Percentiles rank a stretch among this genome's conserved stretches.
phyloP scores from a whole-genome alignment of 2,113 vertebrate genomes.

The Xiphophorus hellerii region DNA sequence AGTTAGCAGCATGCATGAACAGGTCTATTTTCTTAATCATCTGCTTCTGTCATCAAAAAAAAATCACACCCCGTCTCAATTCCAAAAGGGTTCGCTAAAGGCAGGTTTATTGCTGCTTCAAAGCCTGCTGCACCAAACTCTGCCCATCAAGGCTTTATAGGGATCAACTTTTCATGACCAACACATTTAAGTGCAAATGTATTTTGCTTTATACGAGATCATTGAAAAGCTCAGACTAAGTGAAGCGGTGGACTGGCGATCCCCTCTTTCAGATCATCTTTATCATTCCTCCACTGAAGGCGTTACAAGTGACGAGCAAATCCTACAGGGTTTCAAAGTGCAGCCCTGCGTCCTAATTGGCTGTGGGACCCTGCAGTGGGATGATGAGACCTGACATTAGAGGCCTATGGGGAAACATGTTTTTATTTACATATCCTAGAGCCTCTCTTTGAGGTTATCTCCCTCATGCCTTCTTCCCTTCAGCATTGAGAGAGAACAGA shows the following conservation, averaged over 20 bases:
- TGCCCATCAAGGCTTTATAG: too few relatives aligned
- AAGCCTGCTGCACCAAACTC: not conserved
- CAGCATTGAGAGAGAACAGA: slow-evolving; percentile 9
- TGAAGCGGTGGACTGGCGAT: not conserved
- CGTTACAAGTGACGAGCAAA: not conserved
- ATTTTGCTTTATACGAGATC: not conserved
- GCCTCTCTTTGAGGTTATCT: slow-evolving; percentile 18
- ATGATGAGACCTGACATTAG: slow-evolving; percentile 57
- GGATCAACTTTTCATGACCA: too few relatives aligned
- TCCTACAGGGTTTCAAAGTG: slow-evolving; percentile 11
- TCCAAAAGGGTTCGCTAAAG: not conserved
- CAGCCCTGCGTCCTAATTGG: slow-evolving; percentile 45
- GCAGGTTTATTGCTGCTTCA: not conserved
- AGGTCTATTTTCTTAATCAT: not conserved
- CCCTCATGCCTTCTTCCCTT: not conserved
- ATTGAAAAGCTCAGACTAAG: not conserved
- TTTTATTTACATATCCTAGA: slow-evolving; percentile 27
- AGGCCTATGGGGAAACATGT: slow-evolving; percentile 46
- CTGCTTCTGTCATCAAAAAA: not conserved
- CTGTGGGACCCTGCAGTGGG: slow-evolving; percentile 22
- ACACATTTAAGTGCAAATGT: not conserved
- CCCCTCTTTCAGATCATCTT: slow-evolving; percentile 21
- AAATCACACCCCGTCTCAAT: not conserved
- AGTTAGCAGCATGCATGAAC: not conserved
- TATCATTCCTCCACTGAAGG: slow-evolving; percentile 30